Conservation (phyloP, 2,797 vertebrate species). For the Argyrosomus regius region DNA sequence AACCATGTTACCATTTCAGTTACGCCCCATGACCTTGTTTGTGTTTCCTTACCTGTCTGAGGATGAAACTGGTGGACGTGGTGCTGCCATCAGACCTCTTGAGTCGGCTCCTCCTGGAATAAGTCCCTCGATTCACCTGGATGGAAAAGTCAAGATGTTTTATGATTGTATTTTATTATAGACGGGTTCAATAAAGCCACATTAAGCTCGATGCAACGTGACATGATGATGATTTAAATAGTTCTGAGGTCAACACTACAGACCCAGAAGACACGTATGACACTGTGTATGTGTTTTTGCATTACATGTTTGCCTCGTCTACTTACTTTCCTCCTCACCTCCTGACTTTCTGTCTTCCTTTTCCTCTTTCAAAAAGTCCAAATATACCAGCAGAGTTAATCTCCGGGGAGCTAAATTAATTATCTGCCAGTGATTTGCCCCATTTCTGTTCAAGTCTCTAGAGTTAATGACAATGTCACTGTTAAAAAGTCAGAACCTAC, state of each 20-base stretch:
- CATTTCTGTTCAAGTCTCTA: constrained; percentile 78
- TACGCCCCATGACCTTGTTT: neutral
- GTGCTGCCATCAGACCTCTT: constrained; percentile 97
- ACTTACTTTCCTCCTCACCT: constrained; percentile 28
- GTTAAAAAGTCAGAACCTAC: constrained; percentile 77
- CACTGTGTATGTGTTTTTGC: constrained; percentile 8
- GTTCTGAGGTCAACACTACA: neutral
- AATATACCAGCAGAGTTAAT: constrained; percentile 67
- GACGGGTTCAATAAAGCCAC: neutral
- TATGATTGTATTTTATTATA: neutral
- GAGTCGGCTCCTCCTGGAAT: constrained; percentile 93
- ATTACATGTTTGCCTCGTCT: neutral
- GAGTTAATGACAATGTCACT: constrained; percentile 78
- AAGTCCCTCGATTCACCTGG: constrained; percentile 93
- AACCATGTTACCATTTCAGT: neutral
- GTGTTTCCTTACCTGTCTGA: constrained; percentile 90
- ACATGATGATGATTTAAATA: neutral
- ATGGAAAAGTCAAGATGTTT: neutral
- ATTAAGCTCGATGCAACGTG: neutral
- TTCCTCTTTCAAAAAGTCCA: constrained; percentile 49
- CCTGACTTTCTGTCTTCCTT: constrained; percentile 25
- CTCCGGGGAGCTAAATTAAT: constrained; percentile 81
- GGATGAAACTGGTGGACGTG: constrained; percentile 97
- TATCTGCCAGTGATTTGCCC: constrained; percentile 82
- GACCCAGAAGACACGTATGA: neutral